Base-by-base conservation (phyloP, 1,140 invertebrate genomes). In the Pogonognathellus flavescens region DNA sequence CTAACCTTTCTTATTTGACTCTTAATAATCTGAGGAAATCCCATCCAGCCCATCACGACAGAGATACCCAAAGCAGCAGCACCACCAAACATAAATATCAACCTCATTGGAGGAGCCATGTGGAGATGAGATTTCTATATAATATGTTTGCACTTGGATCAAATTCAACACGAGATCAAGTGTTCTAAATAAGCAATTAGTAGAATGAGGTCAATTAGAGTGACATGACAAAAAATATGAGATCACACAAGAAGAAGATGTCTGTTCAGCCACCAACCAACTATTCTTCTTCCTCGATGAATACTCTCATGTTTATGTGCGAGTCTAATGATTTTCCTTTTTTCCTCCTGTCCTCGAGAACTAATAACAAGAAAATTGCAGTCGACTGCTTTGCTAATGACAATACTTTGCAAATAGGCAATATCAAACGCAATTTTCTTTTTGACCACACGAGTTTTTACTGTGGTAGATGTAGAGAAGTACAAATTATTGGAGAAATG, bases 1-100 rank as follows among this genome's bases (percentile, higher is more conserved):
- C 50, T 86, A 31, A 87, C 86, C 60, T 85, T 84, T 59, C 82
- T 87, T 16, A 87, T 83, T 20, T 85, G 66, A 31, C 50, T 60
- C 55, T 76, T 53, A n/a, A 87, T 49, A 18, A 87, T 6, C 2
- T 87, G 50, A 66, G 83, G 83, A 31, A 87, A 49, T 1, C 57
- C 80, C 18, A 84, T 18, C 86, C 86, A 87, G 14, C 83, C 83
- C 57, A 87, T 53, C 16, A 82, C 52, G 8, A 87, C 14, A n/a
- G 76, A 84, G 14, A 87, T 9, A 16, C 31, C 55, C 10, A 85
- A 49, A 16, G 86, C 83, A 20, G 84, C 55, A 11, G 59, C 72
- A 18, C 86, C 85, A n/a, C 85, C 82, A 7, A 66, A 60, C 22
- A 86, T 60, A 8, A 84, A 60, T 5, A 66, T 20, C 13, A 66